Evolutionary conservation across 2,888 invertebrate genomes (phyloP).

Genomic region (Netelia virgata): DNA sequence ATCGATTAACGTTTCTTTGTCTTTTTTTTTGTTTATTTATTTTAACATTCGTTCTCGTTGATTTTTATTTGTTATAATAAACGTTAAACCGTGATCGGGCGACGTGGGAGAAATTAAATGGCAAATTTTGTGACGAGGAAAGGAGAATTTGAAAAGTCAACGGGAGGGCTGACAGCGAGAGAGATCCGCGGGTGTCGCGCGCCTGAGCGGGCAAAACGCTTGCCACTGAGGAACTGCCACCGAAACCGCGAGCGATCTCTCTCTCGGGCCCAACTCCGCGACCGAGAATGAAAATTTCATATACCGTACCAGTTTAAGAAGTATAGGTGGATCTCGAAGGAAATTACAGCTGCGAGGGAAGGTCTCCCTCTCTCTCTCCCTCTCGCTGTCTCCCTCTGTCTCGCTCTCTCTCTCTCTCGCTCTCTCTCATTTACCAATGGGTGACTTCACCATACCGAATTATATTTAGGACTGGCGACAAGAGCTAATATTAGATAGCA

Average conservation of each 20-base stretch:
- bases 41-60: background rate
- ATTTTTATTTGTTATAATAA: background rate
- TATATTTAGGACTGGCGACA: conserved; percentile 66
- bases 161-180: background rate
- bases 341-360: conserved; percentile 55
- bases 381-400: background rate
- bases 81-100: background rate
- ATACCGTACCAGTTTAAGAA: conserved; percentile 29
- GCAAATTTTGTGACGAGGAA: background rate
- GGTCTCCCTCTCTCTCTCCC: background rate
- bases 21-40: background rate
- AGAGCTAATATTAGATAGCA: conserved; percentile 66
- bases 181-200: conserved; percentile 13
- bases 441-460: conserved; percentile 38
- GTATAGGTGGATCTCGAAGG: conserved; percentile 41
- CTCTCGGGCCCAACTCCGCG: conserved; percentile 9
- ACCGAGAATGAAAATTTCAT: conserved; percentile 8
- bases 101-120: background rate
- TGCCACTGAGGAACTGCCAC: conserved; percentile 41
- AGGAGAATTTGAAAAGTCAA: background rate
- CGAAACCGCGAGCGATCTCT: conserved; percentile 46
- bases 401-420: background rate
- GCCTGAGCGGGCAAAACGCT: conserved; percentile 31
- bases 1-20: background rate
- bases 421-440: background rate